A percentile compares a stretch with the other conserved stretches of the same genome.
phyloP scores from a whole-genome alignment of 2,797 vertebrate species.

The Micropoecilia bifurca region DNA sequence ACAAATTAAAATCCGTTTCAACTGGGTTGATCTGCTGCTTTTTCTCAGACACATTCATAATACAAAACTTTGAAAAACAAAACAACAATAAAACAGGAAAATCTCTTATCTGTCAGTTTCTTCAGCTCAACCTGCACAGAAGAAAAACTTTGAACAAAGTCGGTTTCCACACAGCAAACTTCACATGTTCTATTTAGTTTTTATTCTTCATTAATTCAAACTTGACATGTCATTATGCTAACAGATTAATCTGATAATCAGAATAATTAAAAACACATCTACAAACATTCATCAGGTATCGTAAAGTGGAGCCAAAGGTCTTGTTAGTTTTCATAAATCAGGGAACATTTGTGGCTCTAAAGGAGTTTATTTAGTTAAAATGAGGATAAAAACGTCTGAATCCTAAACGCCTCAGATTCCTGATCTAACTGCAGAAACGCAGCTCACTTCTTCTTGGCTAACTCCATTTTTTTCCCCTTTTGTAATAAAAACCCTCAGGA shows the following conservation, averaged over 20 bases:
- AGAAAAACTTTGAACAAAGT: not conserved
- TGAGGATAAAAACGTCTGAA: not conserved
- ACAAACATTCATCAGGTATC: not conserved
- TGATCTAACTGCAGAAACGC: not conserved
- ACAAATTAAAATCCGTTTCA: not conserved
- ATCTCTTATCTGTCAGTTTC: not conserved
- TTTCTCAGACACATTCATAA: not conserved
- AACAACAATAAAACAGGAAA: not conserved
- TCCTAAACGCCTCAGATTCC: not conserved
- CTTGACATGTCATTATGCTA: not conserved
- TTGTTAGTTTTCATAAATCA: too few relatives aligned
- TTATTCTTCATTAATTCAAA: not conserved
- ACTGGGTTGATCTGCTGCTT: not conserved
- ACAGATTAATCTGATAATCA: not conserved
- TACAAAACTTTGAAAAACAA: not conserved
- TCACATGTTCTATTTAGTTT: not conserved
- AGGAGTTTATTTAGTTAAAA: not conserved
- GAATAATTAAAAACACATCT: not conserved
- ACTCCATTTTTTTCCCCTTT: constrained; percentile 17
- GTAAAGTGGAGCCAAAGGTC: too few relatives aligned
- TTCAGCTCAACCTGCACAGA: too few relatives aligned
- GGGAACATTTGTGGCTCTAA: too few relatives aligned
- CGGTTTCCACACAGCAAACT: too few relatives aligned
- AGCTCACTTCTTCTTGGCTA: not conserved
- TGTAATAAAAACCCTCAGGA: constrained; percentile 17